phyloP scores from a whole-genome alignment of 30 jellyfish, hydroid and myxozoan species.

The Hydra vulgaris region DNA sequence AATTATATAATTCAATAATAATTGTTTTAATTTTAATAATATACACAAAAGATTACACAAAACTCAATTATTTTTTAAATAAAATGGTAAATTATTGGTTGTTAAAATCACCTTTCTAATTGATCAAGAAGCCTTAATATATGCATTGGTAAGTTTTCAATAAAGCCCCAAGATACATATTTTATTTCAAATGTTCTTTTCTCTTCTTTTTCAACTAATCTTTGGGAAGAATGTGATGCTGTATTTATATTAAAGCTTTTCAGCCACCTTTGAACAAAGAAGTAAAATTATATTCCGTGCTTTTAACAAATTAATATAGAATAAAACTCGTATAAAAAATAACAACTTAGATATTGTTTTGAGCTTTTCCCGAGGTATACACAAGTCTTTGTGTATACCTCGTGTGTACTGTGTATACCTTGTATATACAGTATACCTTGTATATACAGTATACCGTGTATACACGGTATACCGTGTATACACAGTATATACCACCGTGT shows the following conservation, averaged over 20 bases:
- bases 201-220: not conserved
- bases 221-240: not conserved
- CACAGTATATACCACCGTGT: no score
- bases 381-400: no score
- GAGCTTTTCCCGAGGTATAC: not conserved
- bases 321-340: not conserved
- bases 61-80: no score
- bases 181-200: not conserved
- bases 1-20: no score
- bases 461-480: no score
- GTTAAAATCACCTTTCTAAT: not conserved
- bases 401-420: no score
- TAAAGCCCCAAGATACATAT: not conserved
- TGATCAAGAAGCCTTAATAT: not conserved
- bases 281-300: not conserved
- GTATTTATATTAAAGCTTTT: not conserved
- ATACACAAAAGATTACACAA: not conserved
- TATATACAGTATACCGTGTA: no score
- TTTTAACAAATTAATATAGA: no score
- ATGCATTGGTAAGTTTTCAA: not conserved
- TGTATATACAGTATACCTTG: no score
- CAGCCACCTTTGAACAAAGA: not conserved
- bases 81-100: not conserved
- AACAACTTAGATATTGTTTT: not conserved
- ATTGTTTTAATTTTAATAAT: no score